Evolutionary conservation across 2,113 vertebrate genomes (phyloP), one percentile per base, ranked within the genome.

Genomic region (Corythoichthys intestinalis): DNA sequence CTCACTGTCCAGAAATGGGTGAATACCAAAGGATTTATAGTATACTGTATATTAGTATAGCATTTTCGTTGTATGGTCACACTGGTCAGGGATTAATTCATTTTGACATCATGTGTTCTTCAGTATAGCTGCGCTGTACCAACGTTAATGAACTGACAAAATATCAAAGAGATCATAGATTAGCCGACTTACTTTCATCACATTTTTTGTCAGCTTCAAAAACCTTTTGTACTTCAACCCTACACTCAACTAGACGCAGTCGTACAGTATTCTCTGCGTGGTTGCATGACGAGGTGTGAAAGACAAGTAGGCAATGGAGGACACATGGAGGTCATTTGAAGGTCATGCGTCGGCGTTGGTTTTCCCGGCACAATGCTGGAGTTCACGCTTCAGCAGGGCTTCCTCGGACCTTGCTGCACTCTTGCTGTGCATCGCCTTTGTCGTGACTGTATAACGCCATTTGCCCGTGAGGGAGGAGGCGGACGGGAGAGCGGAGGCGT

Each of bases 391-490:
- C 48, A 65, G 65, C 17, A 0, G 46, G 74, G 67, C 62, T 70
- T 80, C 80, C 75, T 67, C 61, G 58, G 76, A 67, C 81, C 76
- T 69, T 61, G 68, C 41, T 65, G 58, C 72, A 41, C 77, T 73
- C 70, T 74, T 71, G 66, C 79, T 4, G 65, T 76, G 77, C 86
- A 82, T 88, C 87, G 77, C 72, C 71, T 86, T 79, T 85, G 88
- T 87, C 79, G 88, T 86, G 84, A 85, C 70, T 65, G 75, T 80
- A 68, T 72, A 69, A 76, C 72, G 50, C 69, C 69, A 78, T 83
- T 88, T 84, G 80, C 75, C 66, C 69, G 70, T 67, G 70, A 73
- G 60, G 72, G 67, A 34, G 37, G 34, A 13, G 69, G 41, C 35
- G 28, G 67, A 3, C 50, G 44, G 44, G 48, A 44, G 48, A 37